phyloP scores from a whole-genome alignment of 2,797 vertebrate genomes.

The Tokudaia muenninki region DNA sequence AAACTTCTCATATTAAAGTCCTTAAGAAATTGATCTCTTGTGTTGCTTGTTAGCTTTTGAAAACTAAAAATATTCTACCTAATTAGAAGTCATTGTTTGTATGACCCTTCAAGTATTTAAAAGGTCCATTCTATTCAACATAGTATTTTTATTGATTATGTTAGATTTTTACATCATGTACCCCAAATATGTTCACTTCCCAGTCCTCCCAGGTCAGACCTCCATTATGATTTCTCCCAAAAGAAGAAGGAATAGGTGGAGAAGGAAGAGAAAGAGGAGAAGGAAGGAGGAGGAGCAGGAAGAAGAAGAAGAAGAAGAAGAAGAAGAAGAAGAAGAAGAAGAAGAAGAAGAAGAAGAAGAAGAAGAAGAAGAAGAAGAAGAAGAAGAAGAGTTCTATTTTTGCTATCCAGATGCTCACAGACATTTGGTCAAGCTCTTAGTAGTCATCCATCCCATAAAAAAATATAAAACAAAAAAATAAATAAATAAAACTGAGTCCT shows the following conservation, averaged over 20 bases:
- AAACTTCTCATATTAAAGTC: background rate
- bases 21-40: background rate
- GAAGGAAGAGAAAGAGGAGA: background rate
- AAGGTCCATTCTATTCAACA: background rate
- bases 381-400: rapidly evolving
- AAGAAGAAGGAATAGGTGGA: background rate
- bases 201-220: background rate
- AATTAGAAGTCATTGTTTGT: background rate
- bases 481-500: background rate
- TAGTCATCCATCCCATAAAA: background rate
- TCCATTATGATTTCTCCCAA: background rate
- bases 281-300: background rate
- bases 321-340: no score
- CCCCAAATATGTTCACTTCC: background rate
- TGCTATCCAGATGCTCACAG: background rate
- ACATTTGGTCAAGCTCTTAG: background rate
- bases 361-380: background rate
- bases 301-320: rapidly evolving
- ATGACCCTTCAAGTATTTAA: background rate
- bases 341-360: no score
- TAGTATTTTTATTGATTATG: background rate
- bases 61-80: background rate
- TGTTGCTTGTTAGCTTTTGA: background rate
- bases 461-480: no score
- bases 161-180: background rate